These are phyloP conservation scores for Alcedo quadribrachys DNA, from an alignment of 2,797 vertebrate genomes.

Conservation along the genomic window DNA sequence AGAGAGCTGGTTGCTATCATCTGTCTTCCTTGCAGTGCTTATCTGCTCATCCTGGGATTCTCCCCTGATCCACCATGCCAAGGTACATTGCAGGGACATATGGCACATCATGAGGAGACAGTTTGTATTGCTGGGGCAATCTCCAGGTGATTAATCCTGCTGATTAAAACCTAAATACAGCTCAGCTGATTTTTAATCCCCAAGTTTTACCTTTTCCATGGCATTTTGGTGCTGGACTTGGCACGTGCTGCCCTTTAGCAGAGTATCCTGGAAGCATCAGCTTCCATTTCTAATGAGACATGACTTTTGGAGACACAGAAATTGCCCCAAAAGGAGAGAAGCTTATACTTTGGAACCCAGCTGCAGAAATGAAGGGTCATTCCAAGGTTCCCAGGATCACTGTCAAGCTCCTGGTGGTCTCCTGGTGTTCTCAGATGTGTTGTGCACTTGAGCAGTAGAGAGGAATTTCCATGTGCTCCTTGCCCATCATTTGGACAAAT, in stretches of 20 bases:
- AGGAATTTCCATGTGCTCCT: background rate
- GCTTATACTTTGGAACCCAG: background rate
- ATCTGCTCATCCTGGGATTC: background rate
- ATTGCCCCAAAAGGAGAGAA: background rate
- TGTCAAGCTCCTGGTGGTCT: background rate
- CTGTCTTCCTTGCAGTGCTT: background rate
- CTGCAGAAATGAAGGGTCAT: background rate
- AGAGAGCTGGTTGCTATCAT: background rate
- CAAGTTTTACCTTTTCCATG: background rate
- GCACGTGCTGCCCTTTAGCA: constrained; percentile 52
- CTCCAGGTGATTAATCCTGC: background rate
- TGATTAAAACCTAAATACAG: constrained; percentile 3
- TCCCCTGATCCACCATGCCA: background rate
- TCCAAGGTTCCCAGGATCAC: accelerated
- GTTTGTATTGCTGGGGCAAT: background rate
- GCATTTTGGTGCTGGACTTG: background rate
- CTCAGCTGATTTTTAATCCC: background rate
- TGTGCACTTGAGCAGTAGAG: background rate
- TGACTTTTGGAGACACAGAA: background rate
- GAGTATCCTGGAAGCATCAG: background rate
- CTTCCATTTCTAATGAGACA: background rate
- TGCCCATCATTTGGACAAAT: background rate
- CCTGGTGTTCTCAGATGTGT: background rate
- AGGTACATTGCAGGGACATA: background rate
- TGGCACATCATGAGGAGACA: background rate